Base-by-base conservation (phyloP, 2,797 vertebrate genomes). In the Sebastes alutus region DNA sequence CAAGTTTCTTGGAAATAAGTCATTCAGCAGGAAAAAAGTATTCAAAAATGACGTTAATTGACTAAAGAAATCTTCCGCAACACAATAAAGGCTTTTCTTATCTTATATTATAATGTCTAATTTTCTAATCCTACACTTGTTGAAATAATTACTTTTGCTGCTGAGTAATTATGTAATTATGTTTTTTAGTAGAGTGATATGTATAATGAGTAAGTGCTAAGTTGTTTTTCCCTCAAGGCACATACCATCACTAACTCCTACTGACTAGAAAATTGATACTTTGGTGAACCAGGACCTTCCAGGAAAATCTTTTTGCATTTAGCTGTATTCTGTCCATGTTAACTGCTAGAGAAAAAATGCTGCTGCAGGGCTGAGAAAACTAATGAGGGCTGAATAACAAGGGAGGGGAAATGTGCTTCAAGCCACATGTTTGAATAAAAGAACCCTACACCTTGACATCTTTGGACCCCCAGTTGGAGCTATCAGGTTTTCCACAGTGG, bases 401-500 rank as follows among this genome's bases (percentile, higher is more conserved):
- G 33, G 56, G 18, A 55, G 33, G 61, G 6, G 16, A 74, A 78
- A 69, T 73, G 35, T 54, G 29, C 69, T 72, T 42, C 22, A 25
- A 78, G 27, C 60, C 49, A n/a, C 60, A 54, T 52, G 55, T 67
- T 74, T 35, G 12, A 72, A 79, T 42, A 42, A 69, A 76, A 83
- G 10, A 84, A 69, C 18, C 56, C 55, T 20, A 58, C 54, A 80
- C 66, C 64, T 78, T 32, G 33, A 88, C 72, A 75, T 87, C 59
- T 76, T 72, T 69, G 69, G 67, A 82, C 56, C 70, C 71, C 75
- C 35, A 62, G 74, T 62, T 56, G 63, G 42, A 78, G 86, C 74
- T 46, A 81, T 79, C 70, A 81, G 78, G 63, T 84, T 86, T 75
- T 71, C 72, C 65, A 72, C 78, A 72, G 71, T 10, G 71, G 62